A percentile compares a stretch with the other conserved stretches of the same genome.
These are phyloP conservation scores for Amphipyra tragopoginis DNA, from an alignment of 2,888 invertebrate genomes.

Conservation along the genomic window DNA sequence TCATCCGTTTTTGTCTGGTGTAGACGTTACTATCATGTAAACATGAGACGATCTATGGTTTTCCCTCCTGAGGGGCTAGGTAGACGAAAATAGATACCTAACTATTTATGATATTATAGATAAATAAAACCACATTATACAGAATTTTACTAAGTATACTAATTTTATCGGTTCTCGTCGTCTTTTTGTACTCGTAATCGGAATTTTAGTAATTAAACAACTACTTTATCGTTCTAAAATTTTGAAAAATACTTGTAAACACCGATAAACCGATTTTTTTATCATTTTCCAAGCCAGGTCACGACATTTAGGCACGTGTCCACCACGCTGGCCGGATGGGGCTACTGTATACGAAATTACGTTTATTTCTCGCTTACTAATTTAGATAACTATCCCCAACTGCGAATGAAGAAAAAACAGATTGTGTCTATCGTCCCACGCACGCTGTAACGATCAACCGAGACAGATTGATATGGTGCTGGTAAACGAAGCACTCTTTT, in stretches of 20 bases:
- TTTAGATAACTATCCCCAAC: constrained; percentile 14
- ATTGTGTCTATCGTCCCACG: constrained; percentile 38
- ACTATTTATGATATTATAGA: too few relatives aligned
- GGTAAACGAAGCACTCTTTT: constrained; percentile 10
- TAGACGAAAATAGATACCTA: too few relatives aligned
- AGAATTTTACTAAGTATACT: too few relatives aligned
- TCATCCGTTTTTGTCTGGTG: too few relatives aligned
- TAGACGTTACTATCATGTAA: too few relatives aligned
- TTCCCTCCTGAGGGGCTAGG: too few relatives aligned
- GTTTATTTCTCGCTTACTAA: constrained; percentile 14
- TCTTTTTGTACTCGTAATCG: too few relatives aligned
- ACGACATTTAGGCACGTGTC: constrained; percentile 3
- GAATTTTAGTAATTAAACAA: too few relatives aligned
- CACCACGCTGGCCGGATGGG: not conserved
- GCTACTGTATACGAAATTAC: not conserved
- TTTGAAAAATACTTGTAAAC: not conserved
- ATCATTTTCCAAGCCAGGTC: constrained; percentile 18
- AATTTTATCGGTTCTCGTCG: too few relatives aligned
- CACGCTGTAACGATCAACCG: constrained; percentile 12
- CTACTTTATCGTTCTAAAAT: not conserved
- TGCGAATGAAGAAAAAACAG: constrained; percentile 36
- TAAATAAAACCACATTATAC: too few relatives aligned
- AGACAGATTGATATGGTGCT: constrained; percentile 10
- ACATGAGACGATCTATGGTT: too few relatives aligned
- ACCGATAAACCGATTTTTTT: not conserved